Base-by-base conservation (phyloP, 2,113 vertebrate species). In the Terrapene triunguis region DNA sequence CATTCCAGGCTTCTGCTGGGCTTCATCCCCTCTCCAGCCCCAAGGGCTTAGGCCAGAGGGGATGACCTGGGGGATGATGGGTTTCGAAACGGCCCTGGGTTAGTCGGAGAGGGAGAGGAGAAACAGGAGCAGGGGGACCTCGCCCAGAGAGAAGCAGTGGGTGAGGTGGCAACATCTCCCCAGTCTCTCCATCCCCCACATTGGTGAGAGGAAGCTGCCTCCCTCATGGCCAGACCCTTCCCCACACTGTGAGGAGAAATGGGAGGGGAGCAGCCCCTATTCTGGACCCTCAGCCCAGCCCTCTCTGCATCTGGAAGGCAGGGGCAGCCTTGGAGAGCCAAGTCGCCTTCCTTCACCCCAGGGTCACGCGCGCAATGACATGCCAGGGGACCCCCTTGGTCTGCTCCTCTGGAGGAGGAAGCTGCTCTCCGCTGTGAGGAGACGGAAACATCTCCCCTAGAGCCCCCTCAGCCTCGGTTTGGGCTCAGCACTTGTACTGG, bases 401-500 rank as follows among this genome's bases (percentile, higher is more conserved):
- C 35, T 69, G 62, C 35, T 17, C 8, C 14, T 8, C 72, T 76
- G 42, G 53, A 48, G 5, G 42, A 62, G 74, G 50, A 85, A 29
- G 51, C 51, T 47, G 65, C 10, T 38, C 90, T 48, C 59, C 76
- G 10, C 53, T 53, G 84, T 17, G 42, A 72, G 53, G 44, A 59
- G 32, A 55, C 22, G n/a, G 44, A 3, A 19, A 54, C 47, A 2
- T 25, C 84, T 48, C 32, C 8, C 42, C 8, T 55, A 80, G 59
- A 51, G 17, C 38, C 6, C 55, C 25, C 4, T 1, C 32, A 54
- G 54, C 50, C 89, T 65, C 72, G 2, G 50, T n/a, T n/a, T 16
- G 82, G 69, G 19, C 48, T 35, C 78, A 0, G 0, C 16, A 0
- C 5, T 55, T 51, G 5, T 42, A 54, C 76, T 50, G 83, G n/a